phyloP scores from a whole-genome alignment of 1,140 invertebrate species.

The Galendromus occidentalis region DNA sequence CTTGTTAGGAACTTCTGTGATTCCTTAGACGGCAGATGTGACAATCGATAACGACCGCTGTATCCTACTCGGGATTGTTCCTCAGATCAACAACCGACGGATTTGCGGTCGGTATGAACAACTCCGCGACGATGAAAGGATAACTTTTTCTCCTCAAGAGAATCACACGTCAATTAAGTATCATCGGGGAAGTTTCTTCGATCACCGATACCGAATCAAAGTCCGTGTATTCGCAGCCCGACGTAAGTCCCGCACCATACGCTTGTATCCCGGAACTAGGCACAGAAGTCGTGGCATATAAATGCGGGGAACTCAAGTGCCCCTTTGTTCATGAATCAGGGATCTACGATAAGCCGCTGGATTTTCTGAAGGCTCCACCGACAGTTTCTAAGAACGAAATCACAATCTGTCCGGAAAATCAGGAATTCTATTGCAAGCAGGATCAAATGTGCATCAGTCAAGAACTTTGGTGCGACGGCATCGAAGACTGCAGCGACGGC shows the following conservation, averaged over 20 bases:
- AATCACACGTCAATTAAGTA: constrained; percentile 5
- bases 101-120: neutral
- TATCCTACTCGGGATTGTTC: neutral
- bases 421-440: constrained; percentile 3
- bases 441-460: constrained; percentile 14
- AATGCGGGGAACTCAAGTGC: no score
- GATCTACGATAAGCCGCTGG: no score
- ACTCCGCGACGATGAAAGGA: neutral
- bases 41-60: neutral
- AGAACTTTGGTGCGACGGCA: constrained; percentile 12
- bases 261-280: no score
- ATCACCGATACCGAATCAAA: neutral
- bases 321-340: no score
- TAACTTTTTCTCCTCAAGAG: neutral
- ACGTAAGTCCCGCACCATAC: no score
- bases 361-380: no score
- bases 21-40: no score
- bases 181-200: neutral
- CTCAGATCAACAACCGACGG: neutral
- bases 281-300: no score
- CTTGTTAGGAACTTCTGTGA: no score
- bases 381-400: neutral
- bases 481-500: constrained; percentile 14
- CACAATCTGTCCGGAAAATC: neutral
- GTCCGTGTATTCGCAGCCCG: neutral